A percentile compares a stretch with the other conserved stretches of the same genome.
Evolutionary conservation across 2,797 vertebrate species (phyloP).

Genomic region (Gymnoscopelus microlampas): DNA sequence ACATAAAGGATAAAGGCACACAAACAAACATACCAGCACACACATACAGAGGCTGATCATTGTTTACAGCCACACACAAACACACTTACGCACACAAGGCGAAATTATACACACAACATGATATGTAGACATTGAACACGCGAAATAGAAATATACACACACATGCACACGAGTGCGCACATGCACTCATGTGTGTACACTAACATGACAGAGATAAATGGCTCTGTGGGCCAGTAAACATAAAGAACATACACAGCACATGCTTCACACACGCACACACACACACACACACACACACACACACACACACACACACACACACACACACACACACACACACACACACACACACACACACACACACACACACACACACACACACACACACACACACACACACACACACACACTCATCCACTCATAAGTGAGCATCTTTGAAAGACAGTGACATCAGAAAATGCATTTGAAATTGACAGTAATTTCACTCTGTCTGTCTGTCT

Average conservation of each 20-base stretch:
- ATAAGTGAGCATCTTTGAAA: too few relatives aligned
- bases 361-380: not conserved
- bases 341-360: not conserved
- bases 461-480: too few relatives aligned
- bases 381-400: not conserved
- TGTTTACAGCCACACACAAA: conserved; percentile 8
- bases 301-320: not conserved
- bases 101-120: not conserved
- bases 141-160: not conserved
- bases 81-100: not conserved
- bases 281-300: not conserved
- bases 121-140: too few relatives aligned
- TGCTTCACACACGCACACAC: conserved; percentile 16
- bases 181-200: not conserved
- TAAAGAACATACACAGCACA: conserved; percentile 27
- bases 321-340: not conserved
- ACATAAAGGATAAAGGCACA: not conserved
- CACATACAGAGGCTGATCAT: not conserved
- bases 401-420: not conserved
- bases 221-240: conserved; percentile 33
- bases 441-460: too few relatives aligned
- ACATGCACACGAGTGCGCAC: conserved; percentile 1
- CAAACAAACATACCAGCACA: not conserved
- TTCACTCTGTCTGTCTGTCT: too few relatives aligned
- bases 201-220: conserved; percentile 41